These are phyloP conservation scores for Escarpia spicata DNA, from an alignment of 2,888 invertebrate species.

Conservation along the genomic window DNA sequence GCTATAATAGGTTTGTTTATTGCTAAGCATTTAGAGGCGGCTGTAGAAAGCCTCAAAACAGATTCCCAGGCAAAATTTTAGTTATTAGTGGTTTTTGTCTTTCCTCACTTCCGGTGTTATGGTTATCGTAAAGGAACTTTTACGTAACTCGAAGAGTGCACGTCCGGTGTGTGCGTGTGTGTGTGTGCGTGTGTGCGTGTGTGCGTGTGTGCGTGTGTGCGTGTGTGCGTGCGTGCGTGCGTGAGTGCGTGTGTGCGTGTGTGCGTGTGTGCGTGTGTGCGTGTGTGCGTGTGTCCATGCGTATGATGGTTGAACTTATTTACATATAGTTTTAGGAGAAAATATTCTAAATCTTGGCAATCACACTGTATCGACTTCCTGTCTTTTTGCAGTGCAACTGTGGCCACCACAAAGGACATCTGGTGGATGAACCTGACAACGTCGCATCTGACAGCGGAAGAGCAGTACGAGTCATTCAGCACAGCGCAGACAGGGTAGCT, in stretches of 20 bases:
- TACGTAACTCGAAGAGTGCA: neutral
- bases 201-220: too few species aligned
- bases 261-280: too few species aligned
- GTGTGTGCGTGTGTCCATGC: too few species aligned
- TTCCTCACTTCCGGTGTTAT: neutral
- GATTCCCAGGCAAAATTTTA: too few species aligned
- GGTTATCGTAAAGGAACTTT: neutral
- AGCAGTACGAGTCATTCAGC: neutral
- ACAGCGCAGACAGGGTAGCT: neutral
- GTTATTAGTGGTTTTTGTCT: neutral
- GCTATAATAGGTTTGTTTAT: too few species aligned
- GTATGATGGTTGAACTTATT: neutral
- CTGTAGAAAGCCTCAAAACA: too few species aligned
- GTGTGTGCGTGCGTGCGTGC: too few species aligned
- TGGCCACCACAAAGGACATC: neutral
- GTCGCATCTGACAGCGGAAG: neutral
- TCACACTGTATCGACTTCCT: neutral
- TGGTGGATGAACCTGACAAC: constrained; percentile 16
- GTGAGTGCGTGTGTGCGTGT: too few species aligned
- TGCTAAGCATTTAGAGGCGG: too few species aligned
- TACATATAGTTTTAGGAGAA: neutral
- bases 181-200: too few species aligned
- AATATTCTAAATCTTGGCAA: neutral
- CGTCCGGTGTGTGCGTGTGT: neutral
- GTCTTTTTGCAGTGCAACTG: neutral